Percentiles rank a stretch among this genome's conserved stretches.
Evolutionary conservation across 2,113 vertebrate genomes (phyloP).

Genomic region (Actenoides hombroni): DNA sequence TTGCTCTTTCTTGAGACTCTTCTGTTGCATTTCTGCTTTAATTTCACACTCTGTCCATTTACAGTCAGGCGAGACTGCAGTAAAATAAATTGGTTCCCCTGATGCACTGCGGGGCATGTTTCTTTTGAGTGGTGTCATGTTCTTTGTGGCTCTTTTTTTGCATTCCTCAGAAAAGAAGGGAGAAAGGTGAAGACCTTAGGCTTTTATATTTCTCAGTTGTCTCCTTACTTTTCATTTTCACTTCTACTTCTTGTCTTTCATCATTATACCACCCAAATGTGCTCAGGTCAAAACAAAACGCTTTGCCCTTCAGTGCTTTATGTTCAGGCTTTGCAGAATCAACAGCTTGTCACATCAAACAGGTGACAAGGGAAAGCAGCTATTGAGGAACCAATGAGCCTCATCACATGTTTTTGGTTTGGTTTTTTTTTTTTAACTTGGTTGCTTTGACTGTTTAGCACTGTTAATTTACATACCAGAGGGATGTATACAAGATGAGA

Average conservation of each 20-base stretch:
- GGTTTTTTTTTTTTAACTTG: not conserved
- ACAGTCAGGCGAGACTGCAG: conserved; percentile 15
- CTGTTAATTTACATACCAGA: conserved; percentile 4
- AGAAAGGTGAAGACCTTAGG: conserved; percentile 55
- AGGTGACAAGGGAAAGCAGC: not conserved
- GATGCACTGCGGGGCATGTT: not conserved
- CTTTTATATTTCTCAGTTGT: conserved; percentile 43
- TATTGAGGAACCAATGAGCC: not conserved
- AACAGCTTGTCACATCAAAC: not conserved
- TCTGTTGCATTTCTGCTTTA: conserved; percentile 50
- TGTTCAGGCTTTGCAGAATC: not conserved
- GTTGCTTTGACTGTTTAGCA: conserved; percentile 9
- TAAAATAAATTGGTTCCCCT: conserved; percentile 31
- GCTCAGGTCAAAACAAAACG: not conserved
- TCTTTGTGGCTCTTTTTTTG: conserved; percentile 12
- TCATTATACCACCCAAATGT: conserved; percentile 25
- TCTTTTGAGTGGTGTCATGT: conserved; percentile 35
- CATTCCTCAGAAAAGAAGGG: not conserved
- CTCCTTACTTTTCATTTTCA: conserved; percentile 45
- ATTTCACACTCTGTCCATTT: conserved; percentile 68
- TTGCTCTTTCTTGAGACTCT: not conserved
- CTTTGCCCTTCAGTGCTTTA: not conserved
- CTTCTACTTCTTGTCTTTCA: conserved; percentile 48
- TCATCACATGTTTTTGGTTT: not conserved
- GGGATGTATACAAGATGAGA: conserved; percentile 10